Conservation (phyloP, 2,797 vertebrate species). For the Smutsia temminckii region DNA sequence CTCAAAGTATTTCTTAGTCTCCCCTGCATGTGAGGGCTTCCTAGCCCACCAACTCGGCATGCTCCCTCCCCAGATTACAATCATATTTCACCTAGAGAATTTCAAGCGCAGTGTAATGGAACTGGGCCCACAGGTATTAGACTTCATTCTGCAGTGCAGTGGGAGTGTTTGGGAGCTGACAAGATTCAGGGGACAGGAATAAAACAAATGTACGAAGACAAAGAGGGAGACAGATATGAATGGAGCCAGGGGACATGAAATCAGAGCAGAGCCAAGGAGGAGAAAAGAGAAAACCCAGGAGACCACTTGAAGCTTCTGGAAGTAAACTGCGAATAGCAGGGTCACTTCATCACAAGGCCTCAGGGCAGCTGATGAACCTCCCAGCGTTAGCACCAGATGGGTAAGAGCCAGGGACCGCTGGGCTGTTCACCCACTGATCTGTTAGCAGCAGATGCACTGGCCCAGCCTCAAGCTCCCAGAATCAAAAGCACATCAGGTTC, state of each 20-base stretch:
- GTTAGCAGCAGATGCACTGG: background rate
- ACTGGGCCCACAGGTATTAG: background rate
- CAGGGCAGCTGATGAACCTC: background rate
- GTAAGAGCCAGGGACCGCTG: background rate
- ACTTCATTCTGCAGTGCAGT: background rate
- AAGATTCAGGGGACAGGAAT: background rate
- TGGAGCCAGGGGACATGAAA: background rate
- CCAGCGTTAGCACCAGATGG: background rate
- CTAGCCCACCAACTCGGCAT: too few relatives aligned
- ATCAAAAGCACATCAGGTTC: constrained; percentile 34
- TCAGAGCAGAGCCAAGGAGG: background rate
- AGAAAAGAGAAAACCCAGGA: background rate
- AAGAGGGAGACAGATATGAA: background rate
- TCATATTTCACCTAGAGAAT: background rate
- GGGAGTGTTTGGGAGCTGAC: background rate
- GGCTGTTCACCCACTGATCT: background rate
- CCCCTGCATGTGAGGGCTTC: background rate
- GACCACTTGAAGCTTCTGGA: background rate
- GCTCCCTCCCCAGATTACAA: background rate
- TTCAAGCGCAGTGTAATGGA: background rate
- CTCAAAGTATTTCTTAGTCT: background rate
- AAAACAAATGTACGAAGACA: background rate
- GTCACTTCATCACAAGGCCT: background rate
- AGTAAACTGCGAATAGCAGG: background rate
- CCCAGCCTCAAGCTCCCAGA: background rate